These are phyloP conservation scores for Cecidostiba fungosa DNA, from an alignment of 2,888 invertebrate species.

Conservation along the genomic window DNA sequence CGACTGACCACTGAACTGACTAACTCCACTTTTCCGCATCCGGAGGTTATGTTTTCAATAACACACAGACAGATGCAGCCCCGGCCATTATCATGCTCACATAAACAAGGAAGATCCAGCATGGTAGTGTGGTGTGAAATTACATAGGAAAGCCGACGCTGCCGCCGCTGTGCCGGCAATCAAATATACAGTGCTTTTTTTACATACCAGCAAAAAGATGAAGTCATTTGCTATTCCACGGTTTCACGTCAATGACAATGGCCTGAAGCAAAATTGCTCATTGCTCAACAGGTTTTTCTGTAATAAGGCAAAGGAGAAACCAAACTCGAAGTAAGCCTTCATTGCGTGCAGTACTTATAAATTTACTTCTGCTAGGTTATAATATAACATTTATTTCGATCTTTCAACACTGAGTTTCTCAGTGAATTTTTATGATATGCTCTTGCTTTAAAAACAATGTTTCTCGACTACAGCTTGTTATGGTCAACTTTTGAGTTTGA, in stretches of 20 bases:
- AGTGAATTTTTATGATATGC: neutral
- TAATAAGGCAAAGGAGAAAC: constrained; percentile 45
- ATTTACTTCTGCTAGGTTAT: constrained; percentile 28
- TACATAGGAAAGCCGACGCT: neutral
- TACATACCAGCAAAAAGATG: constrained; percentile 35
- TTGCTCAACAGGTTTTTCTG: constrained; percentile 46
- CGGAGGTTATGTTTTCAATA: constrained; percentile 61
- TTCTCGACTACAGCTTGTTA: no score
- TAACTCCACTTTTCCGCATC: constrained; percentile 31
- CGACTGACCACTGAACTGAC: no score
- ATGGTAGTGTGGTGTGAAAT: neutral
- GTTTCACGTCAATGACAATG: constrained; percentile 29
- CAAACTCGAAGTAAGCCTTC: constrained; percentile 44
- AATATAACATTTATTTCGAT: constrained; percentile 23
- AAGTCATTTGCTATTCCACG: constrained; percentile 49
- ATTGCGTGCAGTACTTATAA: neutral
- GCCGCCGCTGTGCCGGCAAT: neutral
- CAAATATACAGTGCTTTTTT: constrained; percentile 1
- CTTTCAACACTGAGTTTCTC: neutral
- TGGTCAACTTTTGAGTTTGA: no score
- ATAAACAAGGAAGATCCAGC: no score
- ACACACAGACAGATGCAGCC: neutral
- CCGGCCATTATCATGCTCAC: no score
- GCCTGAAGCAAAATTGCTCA: constrained; percentile 42
- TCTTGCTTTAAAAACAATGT: neutral